These are phyloP conservation scores for Heliconius eleuchia DNA, from an alignment of 1,140 invertebrate genomes.

Conservation along the genomic window DNA sequence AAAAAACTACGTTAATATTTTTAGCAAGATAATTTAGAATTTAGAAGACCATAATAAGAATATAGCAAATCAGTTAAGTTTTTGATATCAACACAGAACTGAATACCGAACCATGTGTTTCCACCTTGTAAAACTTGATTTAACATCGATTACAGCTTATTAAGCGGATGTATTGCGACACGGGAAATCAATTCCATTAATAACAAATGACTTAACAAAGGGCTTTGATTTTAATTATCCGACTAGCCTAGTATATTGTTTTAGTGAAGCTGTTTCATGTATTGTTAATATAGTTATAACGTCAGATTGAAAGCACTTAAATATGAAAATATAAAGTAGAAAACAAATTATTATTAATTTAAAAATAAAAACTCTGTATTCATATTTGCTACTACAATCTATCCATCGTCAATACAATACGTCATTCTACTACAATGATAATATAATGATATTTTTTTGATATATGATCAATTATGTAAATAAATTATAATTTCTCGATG, in stretches of 20 bases:
- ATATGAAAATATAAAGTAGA: background rate
- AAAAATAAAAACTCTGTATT: too few species aligned
- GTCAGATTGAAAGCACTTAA: background rate
- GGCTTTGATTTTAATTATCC: background rate
- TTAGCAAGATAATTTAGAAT: too few species aligned
- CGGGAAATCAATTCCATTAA: slow-evolving; percentile 23
- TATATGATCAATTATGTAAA: too few species aligned
- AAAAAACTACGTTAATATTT: too few species aligned
- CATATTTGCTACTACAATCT: too few species aligned
- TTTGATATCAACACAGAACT: too few species aligned
- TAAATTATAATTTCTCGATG: too few species aligned
- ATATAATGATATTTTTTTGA: too few species aligned
- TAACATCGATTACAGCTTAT: slow-evolving; percentile 26
- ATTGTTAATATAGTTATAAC: background rate
- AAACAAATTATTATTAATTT: background rate
- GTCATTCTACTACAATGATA: too few species aligned
- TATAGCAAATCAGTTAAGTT: too few species aligned
- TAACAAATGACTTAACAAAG: slow-evolving; percentile 7
- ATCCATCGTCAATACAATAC: too few species aligned
- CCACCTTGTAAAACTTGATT: slow-evolving; percentile 22
- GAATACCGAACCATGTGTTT: background rate
- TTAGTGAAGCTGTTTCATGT: background rate
- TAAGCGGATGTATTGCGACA: slow-evolving; percentile 22
- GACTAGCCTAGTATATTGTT: background rate
- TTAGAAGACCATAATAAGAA: too few species aligned